These are phyloP conservation scores for Erythrolamprus reginae DNA, from an alignment of 2,113 vertebrate genomes.

Conservation along the genomic window DNA sequence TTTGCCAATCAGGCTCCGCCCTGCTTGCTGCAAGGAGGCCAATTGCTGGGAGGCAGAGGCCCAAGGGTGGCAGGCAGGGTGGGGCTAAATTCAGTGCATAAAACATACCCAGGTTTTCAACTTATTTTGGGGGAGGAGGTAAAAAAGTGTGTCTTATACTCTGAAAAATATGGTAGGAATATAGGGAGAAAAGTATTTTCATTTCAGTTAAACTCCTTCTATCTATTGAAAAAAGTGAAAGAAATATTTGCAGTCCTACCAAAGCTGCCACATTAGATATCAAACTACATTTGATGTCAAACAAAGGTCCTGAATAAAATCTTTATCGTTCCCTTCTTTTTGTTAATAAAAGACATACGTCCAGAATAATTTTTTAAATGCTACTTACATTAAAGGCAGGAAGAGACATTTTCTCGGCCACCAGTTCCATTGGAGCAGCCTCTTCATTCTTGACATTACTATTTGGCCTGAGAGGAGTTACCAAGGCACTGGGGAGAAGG, in stretches of 20 bases:
- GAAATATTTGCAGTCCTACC: neutral
- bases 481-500: slow-evolving; percentile 78
- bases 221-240: neutral
- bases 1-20: too few species aligned
- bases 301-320: neutral
- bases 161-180: too few species aligned
- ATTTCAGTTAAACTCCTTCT: neutral
- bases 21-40: too few species aligned
- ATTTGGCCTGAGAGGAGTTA: slow-evolving; percentile 80
- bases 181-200: too few species aligned
- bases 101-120: too few species aligned
- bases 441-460: slow-evolving; percentile 90
- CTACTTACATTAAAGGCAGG: slow-evolving; percentile 76
- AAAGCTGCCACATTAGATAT: neutral
- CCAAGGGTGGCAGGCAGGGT: too few species aligned
- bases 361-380: neutral
- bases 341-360: neutral
- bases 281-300: neutral
- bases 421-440: slow-evolving; percentile 93
- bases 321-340: neutral
- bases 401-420: slow-evolving; percentile 77
- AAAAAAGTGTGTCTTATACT: too few species aligned
- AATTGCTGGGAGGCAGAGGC: too few species aligned
- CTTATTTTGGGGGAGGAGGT: too few species aligned
- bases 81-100: too few species aligned